Base-by-base conservation (phyloP, 2,888 invertebrate species). In the Cosmopolites sordidus region DNA sequence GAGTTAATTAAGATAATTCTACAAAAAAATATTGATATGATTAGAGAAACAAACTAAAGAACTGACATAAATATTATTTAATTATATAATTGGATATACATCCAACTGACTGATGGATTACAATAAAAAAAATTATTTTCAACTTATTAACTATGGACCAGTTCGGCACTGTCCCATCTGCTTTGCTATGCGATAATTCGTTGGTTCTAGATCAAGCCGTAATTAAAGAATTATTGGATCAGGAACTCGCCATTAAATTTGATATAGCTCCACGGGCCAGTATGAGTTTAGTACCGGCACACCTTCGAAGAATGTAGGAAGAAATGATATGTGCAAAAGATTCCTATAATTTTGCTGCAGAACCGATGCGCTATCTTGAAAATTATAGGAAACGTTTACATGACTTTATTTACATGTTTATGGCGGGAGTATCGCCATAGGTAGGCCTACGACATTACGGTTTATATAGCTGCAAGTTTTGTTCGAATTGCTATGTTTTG, bases 181-280 rank as follows among this genome's bases (percentile, higher is more conserved):
- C 33, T 48, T 42, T 14, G 33, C 30, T 48, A 43, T 42, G 43
- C 30, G 43, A 48, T 48, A 43, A 43, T 41, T 33, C 33, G 11
- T 33, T 43, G 48, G 33, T 48, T 48, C 48, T 51, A 47, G 47
- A 47, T 50, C 40, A 27, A 40, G 29, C 50, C 30, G 22, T 51
- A 46, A 51, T 51, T 51, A 51, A 51, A 40, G 51, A 51, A 51
- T 51, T 45, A 51, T 29, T 17, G 45, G 51, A 45, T 45, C 46
- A 42, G 46, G 46, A 51, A 51, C 51, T 51, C 40, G n/a, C 46
- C 43, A 46, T 51, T 44, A 42, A 51, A 51, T 51, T 46, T 42
- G 51, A 51, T 51, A 51, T 46, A 45, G 51, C 45, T 51, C 41
- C 33, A 45, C 45, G 42, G 42, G 46, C 45, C 30, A 40, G 27